These are phyloP conservation scores for Phyllotreta cruciferae DNA, from an alignment of 2,888 invertebrate species.

Conservation along the genomic window DNA sequence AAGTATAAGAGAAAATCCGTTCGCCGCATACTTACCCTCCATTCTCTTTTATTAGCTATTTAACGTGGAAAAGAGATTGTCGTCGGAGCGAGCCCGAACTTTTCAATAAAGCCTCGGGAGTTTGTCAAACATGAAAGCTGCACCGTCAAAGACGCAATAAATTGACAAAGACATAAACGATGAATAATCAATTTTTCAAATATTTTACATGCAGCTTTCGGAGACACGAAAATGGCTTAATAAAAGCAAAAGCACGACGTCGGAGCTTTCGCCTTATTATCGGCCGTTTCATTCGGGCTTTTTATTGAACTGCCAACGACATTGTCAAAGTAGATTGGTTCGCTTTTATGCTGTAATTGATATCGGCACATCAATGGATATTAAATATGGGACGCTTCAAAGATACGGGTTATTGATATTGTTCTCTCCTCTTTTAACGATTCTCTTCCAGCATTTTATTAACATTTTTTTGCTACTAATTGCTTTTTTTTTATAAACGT, in stretches of 20 bases:
- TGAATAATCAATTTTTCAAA: conserved; percentile 57
- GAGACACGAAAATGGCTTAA: conserved; percentile 55
- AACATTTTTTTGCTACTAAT: no score
- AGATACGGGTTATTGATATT: conserved; percentile 1
- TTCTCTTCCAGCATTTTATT: no score
- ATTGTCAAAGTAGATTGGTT: conserved; percentile 12
- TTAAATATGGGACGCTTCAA: neutral
- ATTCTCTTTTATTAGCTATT: conserved; percentile 35
- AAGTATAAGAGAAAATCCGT: neutral
- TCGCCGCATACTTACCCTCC: conserved; percentile 13
- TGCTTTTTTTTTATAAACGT: no score
- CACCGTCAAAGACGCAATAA: conserved; percentile 50
- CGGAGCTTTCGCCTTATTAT: conserved; percentile 34
- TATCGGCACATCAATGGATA: conserved; percentile 10
- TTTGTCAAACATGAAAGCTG: conserved; percentile 44
- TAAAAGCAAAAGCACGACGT: conserved; percentile 55
- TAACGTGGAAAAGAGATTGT: conserved; percentile 27
- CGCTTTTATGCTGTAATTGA: conserved; percentile 11
- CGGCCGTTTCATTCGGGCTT: conserved; percentile 13
- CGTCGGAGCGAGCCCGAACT: conserved; percentile 33
- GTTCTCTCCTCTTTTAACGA: no score
- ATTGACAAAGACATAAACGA: conserved; percentile 53
- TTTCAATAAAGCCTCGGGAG: conserved; percentile 44
- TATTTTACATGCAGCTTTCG: conserved; percentile 54
- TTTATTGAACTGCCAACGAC: conserved; percentile 4